Evolutionary conservation across 2,888 invertebrate species (phyloP).

Genomic region (Cyaniris semiargus): DNA sequence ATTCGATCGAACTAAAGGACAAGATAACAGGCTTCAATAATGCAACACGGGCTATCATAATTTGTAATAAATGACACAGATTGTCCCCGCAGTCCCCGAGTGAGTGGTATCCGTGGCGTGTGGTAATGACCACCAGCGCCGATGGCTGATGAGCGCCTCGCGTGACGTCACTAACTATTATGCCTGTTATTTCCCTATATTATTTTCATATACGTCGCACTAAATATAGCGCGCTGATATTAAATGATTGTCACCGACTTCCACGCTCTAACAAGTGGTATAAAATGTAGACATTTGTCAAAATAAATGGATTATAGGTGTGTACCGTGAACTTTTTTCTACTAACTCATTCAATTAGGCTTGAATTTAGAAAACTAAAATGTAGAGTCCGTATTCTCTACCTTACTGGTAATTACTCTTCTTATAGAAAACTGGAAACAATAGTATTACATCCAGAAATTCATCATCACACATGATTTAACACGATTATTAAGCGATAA

Average conservation of each 20-base stretch:
- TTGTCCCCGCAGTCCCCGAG: constrained; percentile 48
- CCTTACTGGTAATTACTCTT: not conserved
- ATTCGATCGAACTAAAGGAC: not conserved
- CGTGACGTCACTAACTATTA: constrained; percentile 51
- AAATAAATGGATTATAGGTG: not conserved
- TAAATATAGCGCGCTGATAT: constrained; percentile 16
- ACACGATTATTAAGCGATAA: no score
- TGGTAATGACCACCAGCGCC: constrained; percentile 39
- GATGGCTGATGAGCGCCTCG: constrained; percentile 67
- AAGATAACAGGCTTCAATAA: not conserved
- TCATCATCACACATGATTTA: no score
- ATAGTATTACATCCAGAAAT: no score
- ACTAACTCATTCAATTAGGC: not conserved
- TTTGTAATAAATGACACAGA: constrained; percentile 29
- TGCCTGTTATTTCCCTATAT: constrained; percentile 32
- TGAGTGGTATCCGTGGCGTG: constrained; percentile 51
- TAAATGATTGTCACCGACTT: constrained; percentile 22
- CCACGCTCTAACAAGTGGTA: constrained; percentile 23
- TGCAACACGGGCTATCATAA: not conserved
- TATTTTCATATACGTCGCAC: constrained; percentile 36
- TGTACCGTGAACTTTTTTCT: not conserved
- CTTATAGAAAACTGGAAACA: not conserved
- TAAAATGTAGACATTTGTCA: constrained; percentile 1
- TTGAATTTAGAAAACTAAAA: not conserved
- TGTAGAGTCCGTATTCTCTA: not conserved